Evolutionary conservation across 2,113 vertebrate genomes (phyloP).

Genomic region (Chaetodon auriga): DNA sequence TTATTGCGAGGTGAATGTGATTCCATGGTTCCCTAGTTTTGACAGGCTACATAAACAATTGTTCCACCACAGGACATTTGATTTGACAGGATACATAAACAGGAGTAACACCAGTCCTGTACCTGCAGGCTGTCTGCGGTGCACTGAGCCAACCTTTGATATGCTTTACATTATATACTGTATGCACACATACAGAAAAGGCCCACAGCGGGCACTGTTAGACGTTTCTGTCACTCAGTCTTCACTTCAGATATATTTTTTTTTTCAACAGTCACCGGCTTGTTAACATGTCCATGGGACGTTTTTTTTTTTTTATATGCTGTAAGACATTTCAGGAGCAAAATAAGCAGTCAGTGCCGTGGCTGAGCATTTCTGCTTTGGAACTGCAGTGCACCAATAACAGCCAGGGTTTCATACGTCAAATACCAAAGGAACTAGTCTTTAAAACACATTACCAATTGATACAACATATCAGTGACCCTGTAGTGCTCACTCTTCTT

Average conservation of each 20-base stretch:
- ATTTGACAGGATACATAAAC: conserved; percentile 67
- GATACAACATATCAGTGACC: no score
- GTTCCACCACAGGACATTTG: conserved; percentile 44
- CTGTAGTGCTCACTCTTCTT: no score
- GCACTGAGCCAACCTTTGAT: not conserved
- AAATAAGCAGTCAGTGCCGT: no score
- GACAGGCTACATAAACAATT: conserved; percentile 55
- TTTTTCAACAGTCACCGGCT: no score
- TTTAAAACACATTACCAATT: no score
- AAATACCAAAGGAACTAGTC: no score
- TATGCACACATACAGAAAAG: not conserved
- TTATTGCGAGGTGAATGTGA: conserved; percentile 49
- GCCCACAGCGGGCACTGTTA: conserved; percentile 7
- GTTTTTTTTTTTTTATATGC: no score
- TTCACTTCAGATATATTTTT: not conserved
- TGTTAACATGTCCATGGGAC: no score
- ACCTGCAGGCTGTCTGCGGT: conserved; percentile 27
- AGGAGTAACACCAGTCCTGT: conserved; percentile 33
- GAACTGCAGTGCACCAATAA: no score
- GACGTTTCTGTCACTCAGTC: conserved; percentile 23
- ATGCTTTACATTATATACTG: not conserved
- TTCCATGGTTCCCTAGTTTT: conserved; percentile 43
- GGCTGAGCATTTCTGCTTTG: no score
- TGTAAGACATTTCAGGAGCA: no score
- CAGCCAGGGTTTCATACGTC: no score